A percentile compares a stretch with the other conserved stretches of the same genome.
Evolutionary conservation across 30 jellyfish, hydroid and myxozoan genomes (phyloP).

Genomic region (Clytia hemisphaerica): DNA sequence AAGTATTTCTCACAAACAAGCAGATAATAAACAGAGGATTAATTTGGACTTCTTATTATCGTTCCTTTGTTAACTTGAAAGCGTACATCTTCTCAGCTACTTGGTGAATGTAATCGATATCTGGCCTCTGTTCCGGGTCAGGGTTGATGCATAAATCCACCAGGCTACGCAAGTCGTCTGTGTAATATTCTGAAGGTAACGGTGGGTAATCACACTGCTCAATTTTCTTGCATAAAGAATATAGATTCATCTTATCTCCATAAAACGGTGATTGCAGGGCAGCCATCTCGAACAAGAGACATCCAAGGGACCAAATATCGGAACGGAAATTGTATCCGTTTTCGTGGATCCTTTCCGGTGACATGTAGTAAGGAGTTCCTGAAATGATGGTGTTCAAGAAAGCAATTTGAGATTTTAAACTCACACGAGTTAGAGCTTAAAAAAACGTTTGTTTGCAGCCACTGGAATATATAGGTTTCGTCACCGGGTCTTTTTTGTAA

Average conservation of each 20-base stretch:
- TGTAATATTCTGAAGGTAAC: conserved; percentile 86
- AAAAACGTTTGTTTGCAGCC: too few relatives aligned
- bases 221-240: conserved; percentile 84
- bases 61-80: conserved; percentile 44
- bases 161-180: conserved; percentile 89
- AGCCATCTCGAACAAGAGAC: conserved; percentile 96
- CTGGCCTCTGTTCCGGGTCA: conserved; percentile 94
- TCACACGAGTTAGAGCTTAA: too few relatives aligned
- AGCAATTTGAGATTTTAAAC: too few relatives aligned
- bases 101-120: conserved; percentile 71
- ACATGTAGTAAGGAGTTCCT: conserved; percentile 98
- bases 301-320: conserved; percentile 97
- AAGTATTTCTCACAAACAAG: too few relatives aligned
- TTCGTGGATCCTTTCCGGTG: conserved; percentile 97
- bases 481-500: too few relatives aligned
- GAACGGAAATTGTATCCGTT: conserved; percentile 95
- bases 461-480: too few relatives aligned
- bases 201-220: conserved; percentile 99
- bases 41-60: too few relatives aligned
- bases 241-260: conserved; percentile 95
- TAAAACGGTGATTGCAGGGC: conserved; percentile 97
- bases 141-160: conserved; percentile 93
- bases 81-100: conserved; percentile 88
- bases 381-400: too few relatives aligned
- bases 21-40: too few relatives aligned